phyloP scores from a whole-genome alignment of 2,113 vertebrate species.

The Gymnocephalus cernua region DNA sequence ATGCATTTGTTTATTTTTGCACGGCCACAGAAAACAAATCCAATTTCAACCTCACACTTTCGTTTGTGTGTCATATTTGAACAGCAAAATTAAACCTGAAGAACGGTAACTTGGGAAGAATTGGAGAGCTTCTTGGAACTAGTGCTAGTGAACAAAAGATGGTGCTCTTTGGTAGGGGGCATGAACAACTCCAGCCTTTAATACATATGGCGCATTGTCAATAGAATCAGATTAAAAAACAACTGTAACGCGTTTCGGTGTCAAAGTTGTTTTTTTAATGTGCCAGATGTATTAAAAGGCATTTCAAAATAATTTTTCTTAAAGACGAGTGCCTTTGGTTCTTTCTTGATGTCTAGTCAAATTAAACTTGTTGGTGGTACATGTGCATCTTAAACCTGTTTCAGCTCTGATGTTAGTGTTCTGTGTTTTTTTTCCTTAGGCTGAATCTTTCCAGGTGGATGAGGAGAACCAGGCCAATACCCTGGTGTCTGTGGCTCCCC shows the following conservation, averaged over 20 bases:
- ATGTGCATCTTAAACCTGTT: not conserved
- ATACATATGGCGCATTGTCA: too few species aligned
- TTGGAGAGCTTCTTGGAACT: too few species aligned
- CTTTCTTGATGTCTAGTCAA: not conserved
- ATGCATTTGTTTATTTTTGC: conserved; percentile 43
- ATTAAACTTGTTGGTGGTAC: not conserved
- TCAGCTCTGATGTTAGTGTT: not conserved
- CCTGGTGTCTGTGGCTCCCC: conserved; percentile 84
- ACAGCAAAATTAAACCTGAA: not conserved
- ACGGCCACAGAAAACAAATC: conserved; percentile 28
- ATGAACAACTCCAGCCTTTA: too few species aligned
- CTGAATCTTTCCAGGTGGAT: conserved; percentile 90
- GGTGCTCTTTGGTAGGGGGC: too few species aligned
- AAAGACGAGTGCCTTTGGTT: too few species aligned
- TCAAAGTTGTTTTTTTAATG: too few species aligned
- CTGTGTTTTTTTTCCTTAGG: conserved; percentile 57
- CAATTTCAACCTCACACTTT: conserved; percentile 17
- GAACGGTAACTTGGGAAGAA: too few species aligned
- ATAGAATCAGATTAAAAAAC: too few species aligned
- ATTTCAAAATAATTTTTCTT: too few species aligned
- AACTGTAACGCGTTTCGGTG: too few species aligned
- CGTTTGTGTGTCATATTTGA: conserved; percentile 36
- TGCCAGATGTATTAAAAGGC: too few species aligned
- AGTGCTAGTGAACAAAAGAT: too few species aligned
- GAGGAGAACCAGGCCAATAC: conserved; percentile 90